Evolutionary conservation across 1,140 invertebrate species (phyloP).

Genomic region (Penaeus indicus): DNA sequence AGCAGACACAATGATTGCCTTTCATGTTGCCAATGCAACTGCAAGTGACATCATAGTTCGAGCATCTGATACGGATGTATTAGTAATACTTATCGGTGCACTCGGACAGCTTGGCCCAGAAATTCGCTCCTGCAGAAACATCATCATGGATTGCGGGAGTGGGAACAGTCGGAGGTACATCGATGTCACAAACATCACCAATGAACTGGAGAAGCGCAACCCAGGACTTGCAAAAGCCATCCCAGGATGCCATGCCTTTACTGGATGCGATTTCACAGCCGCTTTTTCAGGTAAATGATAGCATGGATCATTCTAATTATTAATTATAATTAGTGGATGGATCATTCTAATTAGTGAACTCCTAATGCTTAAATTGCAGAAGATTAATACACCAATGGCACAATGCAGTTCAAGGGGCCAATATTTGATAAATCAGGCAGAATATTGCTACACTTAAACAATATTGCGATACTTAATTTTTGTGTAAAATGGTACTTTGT

Average conservation of each 20-base stretch:
- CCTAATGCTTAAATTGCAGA: no score
- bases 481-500: no score
- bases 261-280: neutral
- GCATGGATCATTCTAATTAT: no score
- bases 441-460: no score
- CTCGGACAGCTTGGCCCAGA: neutral
- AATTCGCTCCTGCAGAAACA: neutral
- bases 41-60: slow-evolving; percentile 1
- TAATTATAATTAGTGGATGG: no score
- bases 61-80: neutral
- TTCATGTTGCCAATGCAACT: neutral
- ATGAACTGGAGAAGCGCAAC: neutral
- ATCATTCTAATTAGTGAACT: no score
- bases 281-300: no score
- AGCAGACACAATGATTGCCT: neutral
- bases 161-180: neutral
- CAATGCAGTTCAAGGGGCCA: no score
- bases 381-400: no score
- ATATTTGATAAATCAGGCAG: no score
- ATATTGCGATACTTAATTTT: no score
- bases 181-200: neutral
- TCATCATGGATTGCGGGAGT: neutral
- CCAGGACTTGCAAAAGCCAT: neutral
- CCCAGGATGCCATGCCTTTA: neutral
- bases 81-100: neutral